Percentiles rank a stretch among this genome's conserved stretches.
Evolutionary conservation across 2,888 invertebrate genomes (phyloP).

Genomic region (Tridacna gigas): DNA sequence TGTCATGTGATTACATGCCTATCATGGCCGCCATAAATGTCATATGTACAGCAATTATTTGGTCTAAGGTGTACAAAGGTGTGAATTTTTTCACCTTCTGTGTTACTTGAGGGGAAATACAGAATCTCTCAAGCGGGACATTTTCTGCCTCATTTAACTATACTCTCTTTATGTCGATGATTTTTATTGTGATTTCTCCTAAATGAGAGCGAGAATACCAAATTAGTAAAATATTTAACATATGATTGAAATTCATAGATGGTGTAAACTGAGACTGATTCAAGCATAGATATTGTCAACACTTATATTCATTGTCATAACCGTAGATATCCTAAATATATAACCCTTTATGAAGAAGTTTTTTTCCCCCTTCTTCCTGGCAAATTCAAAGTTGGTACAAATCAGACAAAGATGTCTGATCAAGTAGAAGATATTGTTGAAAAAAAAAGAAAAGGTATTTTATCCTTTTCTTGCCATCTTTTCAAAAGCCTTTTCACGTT

Average conservation of each 20-base stretch:
- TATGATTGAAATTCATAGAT: conserved; percentile 20
- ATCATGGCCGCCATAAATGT: not conserved
- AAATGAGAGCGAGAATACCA: conserved; percentile 9
- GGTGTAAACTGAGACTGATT: conserved; percentile 15
- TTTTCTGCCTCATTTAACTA: conserved; percentile 22
- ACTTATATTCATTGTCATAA: conserved; percentile 7
- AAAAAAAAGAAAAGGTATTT: no score
- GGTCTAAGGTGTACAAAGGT: conserved; percentile 15
- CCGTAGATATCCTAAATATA: not conserved
- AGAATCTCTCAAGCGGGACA: conserved; percentile 1
- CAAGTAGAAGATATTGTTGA: no score
- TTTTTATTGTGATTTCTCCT: conserved; percentile 24
- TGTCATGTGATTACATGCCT: not conserved
- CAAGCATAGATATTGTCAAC: conserved; percentile 9
- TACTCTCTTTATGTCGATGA: not conserved
- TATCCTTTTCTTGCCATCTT: no score
- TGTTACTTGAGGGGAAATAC: conserved; percentile 17
- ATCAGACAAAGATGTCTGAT: no score
- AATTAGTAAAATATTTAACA: conserved; percentile 21
- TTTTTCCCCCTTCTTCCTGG: no score
- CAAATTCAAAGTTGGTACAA: no score
- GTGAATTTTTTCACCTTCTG: conserved; percentile 21
- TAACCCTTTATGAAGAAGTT: no score
- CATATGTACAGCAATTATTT: not conserved
- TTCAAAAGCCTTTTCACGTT: no score